Conservation (phyloP, 2,888 invertebrate species). For the Petrolisthes manimaculis region DNA sequence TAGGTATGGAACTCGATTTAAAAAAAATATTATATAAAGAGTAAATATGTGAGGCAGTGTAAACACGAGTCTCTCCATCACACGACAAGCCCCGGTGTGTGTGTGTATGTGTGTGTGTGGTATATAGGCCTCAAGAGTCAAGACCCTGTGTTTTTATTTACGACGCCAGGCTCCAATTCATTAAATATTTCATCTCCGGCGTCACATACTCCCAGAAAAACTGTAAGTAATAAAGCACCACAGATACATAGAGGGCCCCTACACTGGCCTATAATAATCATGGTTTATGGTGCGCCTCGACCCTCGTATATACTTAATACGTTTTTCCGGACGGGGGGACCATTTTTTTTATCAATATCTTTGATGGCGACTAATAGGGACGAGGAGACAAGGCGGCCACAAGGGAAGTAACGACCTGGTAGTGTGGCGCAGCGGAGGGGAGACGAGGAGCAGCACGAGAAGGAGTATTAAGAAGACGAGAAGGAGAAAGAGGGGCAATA, state of each 20-base stretch:
- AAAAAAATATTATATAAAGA: no score
- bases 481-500: background rate
- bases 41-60: background rate
- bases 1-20: no score
- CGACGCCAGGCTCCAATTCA: constrained; percentile 19
- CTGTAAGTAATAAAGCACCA: constrained; percentile 30
- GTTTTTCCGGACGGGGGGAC: constrained; percentile 19
- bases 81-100: background rate
- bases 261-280: constrained; percentile 12
- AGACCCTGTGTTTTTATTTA: background rate
- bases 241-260: constrained; percentile 26
- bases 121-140: background rate
- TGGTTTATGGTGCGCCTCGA: constrained; percentile 32
- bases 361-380: constrained; percentile 41
- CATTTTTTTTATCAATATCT: constrained; percentile 30
- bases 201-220: constrained; percentile 13
- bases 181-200: constrained; percentile 30
- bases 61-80: background rate
- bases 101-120: no score
- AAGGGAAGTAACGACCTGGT: background rate
- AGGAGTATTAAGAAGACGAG: background rate
- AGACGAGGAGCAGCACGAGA: background rate
- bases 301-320: constrained; percentile 37
- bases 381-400: constrained; percentile 21
- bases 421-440: background rate